Conservation (phyloP, 2,113 vertebrate genomes). For the Podilymbus podiceps region DNA sequence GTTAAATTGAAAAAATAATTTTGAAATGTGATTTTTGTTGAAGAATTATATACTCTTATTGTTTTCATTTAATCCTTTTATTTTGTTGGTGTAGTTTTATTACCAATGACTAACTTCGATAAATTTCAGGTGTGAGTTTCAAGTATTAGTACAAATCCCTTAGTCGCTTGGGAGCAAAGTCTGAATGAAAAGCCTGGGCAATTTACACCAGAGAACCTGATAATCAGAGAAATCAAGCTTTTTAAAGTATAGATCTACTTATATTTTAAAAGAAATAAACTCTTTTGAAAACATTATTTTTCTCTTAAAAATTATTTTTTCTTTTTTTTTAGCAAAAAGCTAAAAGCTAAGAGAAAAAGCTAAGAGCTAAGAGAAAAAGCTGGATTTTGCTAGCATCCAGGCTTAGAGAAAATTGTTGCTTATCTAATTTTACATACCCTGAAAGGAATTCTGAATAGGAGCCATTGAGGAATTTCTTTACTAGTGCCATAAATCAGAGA, state of each 20-base stretch:
- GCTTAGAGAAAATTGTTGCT: conserved; percentile 11
- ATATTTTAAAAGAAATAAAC: background rate
- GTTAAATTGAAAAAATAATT: background rate
- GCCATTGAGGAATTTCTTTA: conserved; percentile 22
- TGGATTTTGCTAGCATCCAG: background rate
- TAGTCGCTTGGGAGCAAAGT: background rate
- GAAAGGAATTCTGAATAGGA: conserved; percentile 40
- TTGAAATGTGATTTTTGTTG: background rate
- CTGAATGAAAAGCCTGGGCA: background rate
- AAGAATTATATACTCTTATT: background rate
- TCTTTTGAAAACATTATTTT: background rate
- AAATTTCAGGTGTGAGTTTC: background rate
- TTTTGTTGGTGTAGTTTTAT: background rate
- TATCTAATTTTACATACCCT: conserved; percentile 30
- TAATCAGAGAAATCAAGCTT: background rate
- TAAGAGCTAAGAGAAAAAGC: too few relatives aligned
- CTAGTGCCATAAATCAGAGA: conserved; percentile 42
- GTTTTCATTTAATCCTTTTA: background rate
- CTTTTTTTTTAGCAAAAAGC: background rate
- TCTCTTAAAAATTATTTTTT: background rate
- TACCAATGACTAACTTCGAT: background rate
- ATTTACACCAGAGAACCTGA: background rate
- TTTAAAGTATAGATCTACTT: background rate
- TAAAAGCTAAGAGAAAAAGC: too few relatives aligned
- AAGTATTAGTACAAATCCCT: background rate